Base-by-base conservation (phyloP, 2,113 vertebrate genomes). In the Candoia aspera region DNA sequence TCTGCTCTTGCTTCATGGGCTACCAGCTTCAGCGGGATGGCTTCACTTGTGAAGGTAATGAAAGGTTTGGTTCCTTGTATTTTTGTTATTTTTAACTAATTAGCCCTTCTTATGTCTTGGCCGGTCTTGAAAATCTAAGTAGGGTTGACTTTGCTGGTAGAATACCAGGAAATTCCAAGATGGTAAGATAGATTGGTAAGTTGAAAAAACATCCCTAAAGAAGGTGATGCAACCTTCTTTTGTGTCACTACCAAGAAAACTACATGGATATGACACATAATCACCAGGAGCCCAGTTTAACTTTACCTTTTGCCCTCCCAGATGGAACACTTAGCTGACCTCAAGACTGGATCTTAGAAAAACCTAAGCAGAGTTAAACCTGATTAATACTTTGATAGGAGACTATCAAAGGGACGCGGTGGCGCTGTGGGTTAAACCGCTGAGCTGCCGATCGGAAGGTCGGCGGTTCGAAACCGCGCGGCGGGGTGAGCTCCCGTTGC, bases 21-120 rank as follows among this genome's bases (percentile, higher is more conserved):
- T 99, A 98, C 95, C 99, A 98, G 96, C 98, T 99, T 93, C 98
- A 98, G 93, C 68, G 98, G 0, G 99, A 99, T 55, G 98, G 97
- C 6, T 97, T 98, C 96, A 98, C 94, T 92, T 99, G 99, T 91
- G 99, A 99, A 95, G 99, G 99, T 99, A 97, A 96, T 91, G 59
- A 0, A 92, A n/a, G 19, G 33, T 94, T 86, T 8, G 3, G 4
- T 15, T 93, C 57, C 13, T 84, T 86, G 0, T 79, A 59, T 26
- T 33, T 26, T 87, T 86, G 58, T 64, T 37, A 9, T 83, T 55
- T 64, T 87, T 59, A 84, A 55, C 13, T 26, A n/a, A 59, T 42
- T 84, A 58, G 24, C 1, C 13, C 21, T 90, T 2, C 1, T n/a
- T 54, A 24, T 24, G 15, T 37, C 6, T 26, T 26, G 19, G 13